Conservation (phyloP, 2,888 invertebrate genomes). For the Watsonalla cultraria region DNA sequence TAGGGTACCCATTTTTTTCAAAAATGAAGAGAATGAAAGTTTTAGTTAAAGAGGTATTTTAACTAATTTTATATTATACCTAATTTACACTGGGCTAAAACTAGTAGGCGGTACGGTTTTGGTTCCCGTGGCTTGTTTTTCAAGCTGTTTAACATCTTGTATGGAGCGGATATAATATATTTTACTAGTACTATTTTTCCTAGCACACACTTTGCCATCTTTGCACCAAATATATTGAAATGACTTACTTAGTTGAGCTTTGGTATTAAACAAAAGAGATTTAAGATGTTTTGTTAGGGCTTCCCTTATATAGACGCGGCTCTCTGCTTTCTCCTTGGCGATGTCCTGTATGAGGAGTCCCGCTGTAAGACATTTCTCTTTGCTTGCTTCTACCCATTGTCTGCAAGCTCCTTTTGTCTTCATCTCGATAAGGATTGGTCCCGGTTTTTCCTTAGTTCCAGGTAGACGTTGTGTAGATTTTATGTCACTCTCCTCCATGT, state of each 20-base stretch:
- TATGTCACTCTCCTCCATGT: constrained; percentile 8
- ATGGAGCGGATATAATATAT: constrained; percentile 10
- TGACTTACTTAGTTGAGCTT: constrained; percentile 7
- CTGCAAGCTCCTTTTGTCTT: too few species aligned
- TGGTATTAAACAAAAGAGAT: constrained; percentile 16
- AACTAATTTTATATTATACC: too few species aligned
- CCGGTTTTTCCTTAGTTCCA: constrained; percentile 15
- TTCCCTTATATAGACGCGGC: too few species aligned
- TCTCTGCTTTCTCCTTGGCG: too few species aligned
- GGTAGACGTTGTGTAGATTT: constrained; percentile 8
- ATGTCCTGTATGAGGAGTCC: too few species aligned
- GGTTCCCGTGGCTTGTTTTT: background rate
- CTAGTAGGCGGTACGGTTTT: background rate
- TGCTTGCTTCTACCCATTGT: too few species aligned
- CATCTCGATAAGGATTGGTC: constrained; percentile 14
- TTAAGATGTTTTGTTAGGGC: constrained; percentile 17
- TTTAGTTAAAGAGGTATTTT: too few species aligned
- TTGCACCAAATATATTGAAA: constrained; percentile 20
- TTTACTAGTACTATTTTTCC: constrained; percentile 13
- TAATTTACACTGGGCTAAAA: background rate
- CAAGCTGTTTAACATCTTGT: constrained; percentile 2
- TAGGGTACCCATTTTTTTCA: too few species aligned
- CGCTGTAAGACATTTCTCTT: too few species aligned
- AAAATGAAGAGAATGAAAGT: too few species aligned
- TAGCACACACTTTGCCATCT: constrained; percentile 16